Percentiles rank a stretch among this genome's conserved stretches.
phyloP scores from a whole-genome alignment of 2,797 vertebrate genomes.

The Gorsachius magnificus region DNA sequence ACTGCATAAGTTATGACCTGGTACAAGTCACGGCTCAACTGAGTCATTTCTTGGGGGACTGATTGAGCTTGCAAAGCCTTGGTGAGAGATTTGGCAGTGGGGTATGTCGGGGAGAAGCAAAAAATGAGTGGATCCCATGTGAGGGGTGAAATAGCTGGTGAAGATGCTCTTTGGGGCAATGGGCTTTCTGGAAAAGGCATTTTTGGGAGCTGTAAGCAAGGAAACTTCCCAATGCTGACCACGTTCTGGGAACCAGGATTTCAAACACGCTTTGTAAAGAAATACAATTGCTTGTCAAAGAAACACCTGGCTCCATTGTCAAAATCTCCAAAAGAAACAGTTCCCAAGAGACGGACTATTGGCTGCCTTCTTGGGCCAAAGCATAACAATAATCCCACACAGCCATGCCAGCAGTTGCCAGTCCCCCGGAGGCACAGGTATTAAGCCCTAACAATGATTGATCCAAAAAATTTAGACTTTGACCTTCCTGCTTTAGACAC shows the following conservation, averaged over 20 bases:
- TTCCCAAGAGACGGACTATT: background rate
- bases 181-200: background rate
- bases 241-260: fast-evolving
- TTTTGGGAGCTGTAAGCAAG: background rate
- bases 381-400: background rate
- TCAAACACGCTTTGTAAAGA: background rate
- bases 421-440: fast-evolving
- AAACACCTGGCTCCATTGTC: background rate
- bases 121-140: background rate
- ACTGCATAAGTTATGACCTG: background rate
- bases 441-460: background rate
- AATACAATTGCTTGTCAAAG: background rate
- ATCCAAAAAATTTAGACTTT: background rate
- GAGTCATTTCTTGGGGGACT: background rate
- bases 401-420: background rate
- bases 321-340: background rate
- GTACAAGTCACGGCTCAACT: background rate
- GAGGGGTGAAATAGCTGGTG: background rate
- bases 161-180: background rate
- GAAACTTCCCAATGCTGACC: background rate
- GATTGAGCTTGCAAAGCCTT: background rate
- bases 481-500: background rate
- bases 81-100: background rate
- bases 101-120: background rate
- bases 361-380: background rate